These are phyloP conservation scores for Ceyx margarethae DNA, from an alignment of 2,113 vertebrate genomes.

Conservation along the genomic window DNA sequence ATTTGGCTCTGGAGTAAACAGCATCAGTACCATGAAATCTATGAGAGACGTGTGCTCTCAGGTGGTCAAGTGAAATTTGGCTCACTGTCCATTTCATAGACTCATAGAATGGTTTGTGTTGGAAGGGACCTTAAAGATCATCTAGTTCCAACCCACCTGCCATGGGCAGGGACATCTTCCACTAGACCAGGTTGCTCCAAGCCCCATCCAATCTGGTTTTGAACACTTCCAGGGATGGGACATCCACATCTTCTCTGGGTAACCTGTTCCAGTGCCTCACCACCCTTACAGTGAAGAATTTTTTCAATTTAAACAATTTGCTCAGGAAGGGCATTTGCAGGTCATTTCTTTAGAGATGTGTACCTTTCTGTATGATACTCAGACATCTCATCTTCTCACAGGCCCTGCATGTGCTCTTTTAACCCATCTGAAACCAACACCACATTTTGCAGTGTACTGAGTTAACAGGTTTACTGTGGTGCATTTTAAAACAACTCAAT, in stretches of 20 bases:
- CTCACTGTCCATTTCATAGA: not conserved
- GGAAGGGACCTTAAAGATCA: not conserved
- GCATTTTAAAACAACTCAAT: not conserved
- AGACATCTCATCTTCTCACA: not conserved
- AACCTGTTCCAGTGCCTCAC: not conserved
- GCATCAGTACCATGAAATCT: not conserved
- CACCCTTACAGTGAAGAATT: not conserved
- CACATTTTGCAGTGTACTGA: not conserved
- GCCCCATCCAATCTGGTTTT: not conserved
- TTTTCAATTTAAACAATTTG: not conserved
- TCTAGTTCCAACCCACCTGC: not conserved
- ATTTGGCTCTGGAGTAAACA: not conserved
- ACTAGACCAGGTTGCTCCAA: not conserved
- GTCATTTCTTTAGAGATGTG: not conserved
- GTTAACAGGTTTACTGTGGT: not conserved
- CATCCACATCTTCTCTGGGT: not conserved
- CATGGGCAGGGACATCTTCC: not conserved
- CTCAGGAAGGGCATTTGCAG: constrained; percentile 23
- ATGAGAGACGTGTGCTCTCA: not conserved
- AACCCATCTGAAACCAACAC: not conserved
- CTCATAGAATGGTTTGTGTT: not conserved
- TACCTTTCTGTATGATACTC: not conserved
- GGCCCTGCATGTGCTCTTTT: constrained; percentile 20
- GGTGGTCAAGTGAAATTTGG: not conserved
- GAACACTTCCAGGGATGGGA: not conserved